phyloP scores from a whole-genome alignment of 2,888 invertebrate genomes.

The Acrocera orbiculus region DNA sequence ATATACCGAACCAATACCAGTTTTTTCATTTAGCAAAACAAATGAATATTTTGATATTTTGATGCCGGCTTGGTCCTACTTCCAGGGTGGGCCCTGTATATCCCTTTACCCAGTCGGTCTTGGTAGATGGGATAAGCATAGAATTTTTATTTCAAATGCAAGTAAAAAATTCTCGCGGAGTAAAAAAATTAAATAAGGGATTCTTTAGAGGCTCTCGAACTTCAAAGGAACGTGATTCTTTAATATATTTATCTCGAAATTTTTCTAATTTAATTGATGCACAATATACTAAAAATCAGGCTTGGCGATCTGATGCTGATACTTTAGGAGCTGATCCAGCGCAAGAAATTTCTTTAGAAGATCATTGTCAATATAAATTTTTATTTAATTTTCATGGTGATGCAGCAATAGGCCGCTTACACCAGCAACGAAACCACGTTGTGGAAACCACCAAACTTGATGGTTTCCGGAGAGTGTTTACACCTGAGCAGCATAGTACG shows the following conservation, averaged over 20 bases:
- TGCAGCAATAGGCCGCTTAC: constrained; percentile 92
- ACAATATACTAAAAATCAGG: constrained; percentile 93
- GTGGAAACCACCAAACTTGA: too few species aligned
- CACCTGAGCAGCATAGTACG: too few species aligned
- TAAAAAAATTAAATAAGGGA: constrained; percentile 45
- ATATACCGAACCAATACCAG: constrained; percentile 46
- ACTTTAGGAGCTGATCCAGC: constrained; percentile 73
- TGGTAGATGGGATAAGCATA: constrained; percentile 81
- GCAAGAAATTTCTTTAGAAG: constrained; percentile 68
- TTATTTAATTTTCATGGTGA: constrained; percentile 94
- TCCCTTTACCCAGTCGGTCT: constrained; percentile 82
- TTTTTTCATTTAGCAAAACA: constrained; percentile 92
- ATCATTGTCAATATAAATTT: constrained; percentile 86
- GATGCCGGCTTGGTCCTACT: constrained; percentile 95
- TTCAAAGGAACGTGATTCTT: constrained; percentile 71
- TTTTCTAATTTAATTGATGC: constrained; percentile 71
- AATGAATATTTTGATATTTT: constrained; percentile 72
- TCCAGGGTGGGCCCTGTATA: constrained; percentile 97
- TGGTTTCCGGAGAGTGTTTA: too few species aligned
- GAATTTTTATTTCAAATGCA: constrained; percentile 49
- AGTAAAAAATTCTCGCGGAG: constrained; percentile 55
- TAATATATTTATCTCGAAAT: constrained; percentile 63
- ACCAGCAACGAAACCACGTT: too few species aligned
- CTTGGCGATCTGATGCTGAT: constrained; percentile 93
- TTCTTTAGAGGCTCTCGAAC: constrained; percentile 95